These are phyloP conservation scores for Drosophila cyrtoloma DNA, from an alignment of 2,888 invertebrate genomes.

Conservation along the genomic window DNA sequence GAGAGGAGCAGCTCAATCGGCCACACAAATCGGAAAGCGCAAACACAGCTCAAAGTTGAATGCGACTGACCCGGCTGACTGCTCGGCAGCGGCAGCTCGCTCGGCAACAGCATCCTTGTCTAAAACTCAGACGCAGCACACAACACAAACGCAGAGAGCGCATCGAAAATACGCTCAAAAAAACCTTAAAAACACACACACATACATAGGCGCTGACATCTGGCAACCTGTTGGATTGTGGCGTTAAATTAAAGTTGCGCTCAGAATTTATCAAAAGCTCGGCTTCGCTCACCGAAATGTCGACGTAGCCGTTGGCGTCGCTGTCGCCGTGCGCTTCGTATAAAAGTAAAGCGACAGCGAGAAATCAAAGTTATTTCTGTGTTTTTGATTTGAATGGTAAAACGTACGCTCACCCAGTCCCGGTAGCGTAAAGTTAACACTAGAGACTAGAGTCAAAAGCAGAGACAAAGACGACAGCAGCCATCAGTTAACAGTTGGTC, in stretches of 20 bases:
- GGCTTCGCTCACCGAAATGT: constrained; percentile 60
- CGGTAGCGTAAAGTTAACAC: constrained; percentile 66
- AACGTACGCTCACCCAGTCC: constrained; percentile 73
- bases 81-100: constrained; percentile 8
- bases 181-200: constrained; percentile 1
- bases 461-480: constrained; percentile 29
- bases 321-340: constrained; percentile 68
- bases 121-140: constrained; percentile 27
- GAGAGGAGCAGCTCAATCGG: constrained; percentile 32
- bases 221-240: constrained; percentile 61
- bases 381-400: constrained; percentile 84
- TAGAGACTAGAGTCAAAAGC: constrained; percentile 24
- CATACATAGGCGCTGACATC: constrained; percentile 37
- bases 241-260: constrained; percentile 56
- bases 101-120: constrained; percentile 54
- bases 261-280: constrained; percentile 76
- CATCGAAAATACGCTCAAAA: constrained; percentile 12
- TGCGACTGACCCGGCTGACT: constrained; percentile 10
- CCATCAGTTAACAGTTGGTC: constrained; percentile 45
- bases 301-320: constrained; percentile 33
- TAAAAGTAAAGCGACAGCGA: constrained; percentile 84
- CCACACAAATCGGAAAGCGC: constrained; percentile 18
- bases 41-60: constrained; percentile 39
- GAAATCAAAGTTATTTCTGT: constrained; percentile 85
- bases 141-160: constrained; percentile 34